Base-by-base conservation (phyloP, 2,113 vertebrate species). In the Caracal caracal region DNA sequence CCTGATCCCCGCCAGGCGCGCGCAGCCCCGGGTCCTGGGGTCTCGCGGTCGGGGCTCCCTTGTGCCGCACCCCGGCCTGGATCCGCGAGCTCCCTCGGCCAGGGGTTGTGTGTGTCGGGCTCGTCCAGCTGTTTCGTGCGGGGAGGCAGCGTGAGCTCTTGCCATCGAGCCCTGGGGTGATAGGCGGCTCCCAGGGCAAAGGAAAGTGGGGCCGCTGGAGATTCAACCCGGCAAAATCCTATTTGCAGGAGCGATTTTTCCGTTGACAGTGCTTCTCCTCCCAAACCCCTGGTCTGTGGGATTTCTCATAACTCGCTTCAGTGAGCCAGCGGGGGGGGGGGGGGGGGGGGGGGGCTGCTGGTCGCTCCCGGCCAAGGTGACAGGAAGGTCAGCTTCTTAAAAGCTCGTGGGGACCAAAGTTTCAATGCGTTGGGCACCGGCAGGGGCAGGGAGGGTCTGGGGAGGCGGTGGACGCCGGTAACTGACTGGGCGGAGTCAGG, bases 351-450 rank as follows among this genome's bases (percentile, higher is more conserved):
- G 65, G 79, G 28, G 13, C 24, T 6, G 22, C 30, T 19, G 75
- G 49, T 2, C 3, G 6, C 40, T 80, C 49, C 17, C 28, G 17
- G 75, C 83, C 86, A 97, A 97, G 97, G 95, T 95, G 96, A 93
- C 28, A 47, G 61, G 88, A 97, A 97, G 96, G 96, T 96, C 95
- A 87, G 96, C 65, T n/a, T 83, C 86, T 68, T 13, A 13, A 6
- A 63, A 3, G 63, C 66, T 43, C 5, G 3, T 0, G 70, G 49
- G 49, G 43, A 30, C 87, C 47, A 33, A 33, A 75, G 80, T 53
- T 19, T n/a, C 19, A 5, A 1, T 0, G 56, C 13, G 40, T 2
- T 2, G 51, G 12, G 22, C 24, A 10, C 6, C 43, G 40, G 40
- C 40, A 40, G n/a, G 1, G 33, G 33, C 51, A n/a, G 86, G n/a